Percentiles rank a stretch among this genome's conserved stretches.
Evolutionary conservation across 2,888 invertebrate species (phyloP).

Genomic region (Ennomos quercinarius): DNA sequence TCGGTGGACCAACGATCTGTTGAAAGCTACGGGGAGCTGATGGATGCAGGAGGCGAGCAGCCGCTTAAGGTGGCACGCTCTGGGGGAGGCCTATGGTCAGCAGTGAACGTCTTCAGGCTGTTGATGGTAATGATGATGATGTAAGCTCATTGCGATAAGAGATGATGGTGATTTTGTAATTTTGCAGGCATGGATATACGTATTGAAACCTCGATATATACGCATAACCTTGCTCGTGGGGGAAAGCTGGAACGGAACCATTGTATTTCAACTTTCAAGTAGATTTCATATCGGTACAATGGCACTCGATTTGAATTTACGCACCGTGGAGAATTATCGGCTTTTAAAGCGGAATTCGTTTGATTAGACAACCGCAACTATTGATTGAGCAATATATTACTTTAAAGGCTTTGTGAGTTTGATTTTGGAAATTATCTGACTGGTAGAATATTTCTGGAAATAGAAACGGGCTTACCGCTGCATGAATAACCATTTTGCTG

Average conservation of each 20-base stretch:
- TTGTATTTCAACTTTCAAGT: slow-evolving; percentile 46
- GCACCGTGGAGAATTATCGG: slow-evolving; percentile 33
- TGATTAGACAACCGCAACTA: slow-evolving; percentile 35
- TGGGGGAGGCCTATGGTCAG: no score
- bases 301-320: slow-evolving; percentile 48
- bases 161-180: no score
- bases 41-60: no score
- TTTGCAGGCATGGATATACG: slow-evolving; percentile 40
- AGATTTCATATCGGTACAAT: slow-evolving; percentile 52
- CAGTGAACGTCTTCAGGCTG: no score
- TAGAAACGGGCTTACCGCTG: no score
- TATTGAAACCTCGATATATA: slow-evolving; percentile 31
- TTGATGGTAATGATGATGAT: no score
- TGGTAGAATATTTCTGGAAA: background rate
- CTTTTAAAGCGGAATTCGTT: slow-evolving; percentile 36
- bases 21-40: no score
- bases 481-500: background rate
- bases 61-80: no score
- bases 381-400: slow-evolving; percentile 20
- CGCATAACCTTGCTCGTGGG: slow-evolving; percentile 39
- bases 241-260: slow-evolving; percentile 50
- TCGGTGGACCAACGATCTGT: no score
- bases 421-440: slow-evolving; percentile 6
- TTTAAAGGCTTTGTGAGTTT: slow-evolving; percentile 24
- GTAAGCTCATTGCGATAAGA: no score